These are phyloP conservation scores for Argopecten irradians DNA, from an alignment of 1,140 invertebrate species.

Conservation along the genomic window DNA sequence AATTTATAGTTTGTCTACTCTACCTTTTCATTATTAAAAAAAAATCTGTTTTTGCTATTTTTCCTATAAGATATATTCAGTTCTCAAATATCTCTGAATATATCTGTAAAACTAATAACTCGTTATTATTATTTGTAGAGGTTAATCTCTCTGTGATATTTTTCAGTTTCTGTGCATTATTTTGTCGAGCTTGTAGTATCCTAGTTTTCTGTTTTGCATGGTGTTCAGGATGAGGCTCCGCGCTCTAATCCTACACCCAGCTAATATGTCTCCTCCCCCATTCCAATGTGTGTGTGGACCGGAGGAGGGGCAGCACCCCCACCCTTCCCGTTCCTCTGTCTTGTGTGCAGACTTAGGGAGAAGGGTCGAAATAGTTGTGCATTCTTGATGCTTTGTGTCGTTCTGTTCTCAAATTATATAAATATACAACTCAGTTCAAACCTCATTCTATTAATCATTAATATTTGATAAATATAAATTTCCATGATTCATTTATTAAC, in stretches of 20 bases:
- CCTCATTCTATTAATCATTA: too few species aligned
- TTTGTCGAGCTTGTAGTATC: neutral
- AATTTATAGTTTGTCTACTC: too few species aligned
- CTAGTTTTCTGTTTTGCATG: neutral
- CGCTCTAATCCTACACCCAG: neutral
- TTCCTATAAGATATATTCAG: neutral
- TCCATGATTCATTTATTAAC: too few species aligned
- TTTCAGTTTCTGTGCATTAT: neutral
- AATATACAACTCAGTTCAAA: neutral
- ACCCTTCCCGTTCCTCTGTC: too few species aligned
- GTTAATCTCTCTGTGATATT: neutral
- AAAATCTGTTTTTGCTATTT: neutral
- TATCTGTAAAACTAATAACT: too few species aligned
- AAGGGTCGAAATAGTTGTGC: neutral
- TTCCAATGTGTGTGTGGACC: neutral
- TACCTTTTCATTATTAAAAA: too few species aligned
- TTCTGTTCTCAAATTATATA: too few species aligned
- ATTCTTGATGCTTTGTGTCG: neutral
- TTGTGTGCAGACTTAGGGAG: neutral
- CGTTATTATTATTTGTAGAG: neutral
- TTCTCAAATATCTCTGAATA: too few species aligned
- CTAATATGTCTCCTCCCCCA: neutral
- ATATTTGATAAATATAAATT: too few species aligned
- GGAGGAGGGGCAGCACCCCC: too few species aligned
- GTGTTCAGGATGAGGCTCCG: neutral